Evolutionary conservation across 2,797 vertebrate species (phyloP), one percentile per base, ranked within the genome.

Genomic region (Myripristis jacobus): DNA sequence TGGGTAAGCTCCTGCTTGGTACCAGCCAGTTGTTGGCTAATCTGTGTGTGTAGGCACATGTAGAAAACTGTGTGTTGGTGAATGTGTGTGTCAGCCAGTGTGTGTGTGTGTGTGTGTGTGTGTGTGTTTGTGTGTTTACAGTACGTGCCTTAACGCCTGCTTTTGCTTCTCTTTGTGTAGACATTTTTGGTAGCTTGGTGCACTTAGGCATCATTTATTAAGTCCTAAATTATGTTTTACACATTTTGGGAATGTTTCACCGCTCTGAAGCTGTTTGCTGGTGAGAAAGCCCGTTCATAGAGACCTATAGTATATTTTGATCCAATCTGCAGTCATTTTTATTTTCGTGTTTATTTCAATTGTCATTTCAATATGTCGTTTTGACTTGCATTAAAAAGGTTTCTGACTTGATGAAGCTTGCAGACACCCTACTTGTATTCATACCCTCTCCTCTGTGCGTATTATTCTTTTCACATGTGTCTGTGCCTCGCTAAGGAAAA

Each of bases 31-130:
- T 52, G 36, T 22, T 47, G 53, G 10, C 18, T 15, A 58, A 11
- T 64, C 6, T 65, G 56, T 56, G 61, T 18, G 21, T n/a, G 44
- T 55, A 16, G 48, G 56, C 41, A 41, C n/a, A n/a, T 59, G 51
- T 12, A 19, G 7, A 27, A n/a, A 25, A 29, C 34, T 13, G 47
- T 34, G 19, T 60, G 48, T 18, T 21, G 12, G 27, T 38, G 25
- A 15, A 13, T 24, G 11, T 21, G 16, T 52, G 22, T 24, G 48
- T 11, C 9, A 27, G 15, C 24, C 1, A 50, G 3, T 11, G 12
- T 57, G 24, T 24, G 6, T 46, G 19, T 31, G 38, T 67, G 38
- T 67, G 38, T 57, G 43, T 34, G 22, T 12, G 36, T 25, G 25
- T 55, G 27, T n/a, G n/a, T n/a, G n/a, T n/a, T n/a, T n/a, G n/a